Conservation (phyloP, 2,113 vertebrate genomes). For the Noturus placidus region DNA sequence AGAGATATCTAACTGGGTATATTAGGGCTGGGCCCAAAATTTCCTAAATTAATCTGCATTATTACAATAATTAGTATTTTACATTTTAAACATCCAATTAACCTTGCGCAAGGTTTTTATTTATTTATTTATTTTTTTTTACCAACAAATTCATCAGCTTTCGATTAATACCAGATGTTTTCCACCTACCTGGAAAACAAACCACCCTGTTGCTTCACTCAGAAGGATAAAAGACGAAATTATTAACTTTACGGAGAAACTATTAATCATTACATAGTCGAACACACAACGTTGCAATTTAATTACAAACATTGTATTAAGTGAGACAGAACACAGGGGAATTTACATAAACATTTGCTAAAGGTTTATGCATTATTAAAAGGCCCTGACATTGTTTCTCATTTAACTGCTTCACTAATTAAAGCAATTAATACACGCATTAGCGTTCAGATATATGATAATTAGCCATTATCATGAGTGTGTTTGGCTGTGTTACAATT, state of each 20-base stretch:
- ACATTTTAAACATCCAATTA: slow-evolving; percentile 51
- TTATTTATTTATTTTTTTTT: too few relatives aligned
- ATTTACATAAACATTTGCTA: slow-evolving; percentile 57
- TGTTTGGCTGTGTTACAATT: slow-evolving; percentile 57
- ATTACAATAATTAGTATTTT: slow-evolving; percentile 46
- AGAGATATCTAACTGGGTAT: slow-evolving; percentile 8
- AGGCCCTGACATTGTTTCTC: slow-evolving; percentile 73
- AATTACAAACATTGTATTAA: slow-evolving; percentile 75
- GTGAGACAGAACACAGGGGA: slow-evolving; percentile 71
- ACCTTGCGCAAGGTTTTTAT: slow-evolving; percentile 46
- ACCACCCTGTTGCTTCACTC: slow-evolving; percentile 43
- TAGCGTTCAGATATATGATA: slow-evolving; percentile 70
- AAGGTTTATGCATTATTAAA: slow-evolving; percentile 64
- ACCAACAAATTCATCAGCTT: slow-evolving; percentile 48
- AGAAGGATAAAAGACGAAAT: slow-evolving; percentile 47
- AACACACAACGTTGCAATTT: slow-evolving; percentile 75
- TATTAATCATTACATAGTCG: slow-evolving; percentile 76
- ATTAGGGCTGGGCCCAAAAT: not conserved
- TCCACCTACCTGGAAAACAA: slow-evolving; percentile 46
- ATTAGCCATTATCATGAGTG: slow-evolving; percentile 66
- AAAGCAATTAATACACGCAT: slow-evolving; percentile 76
- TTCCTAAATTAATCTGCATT: slow-evolving; percentile 38
- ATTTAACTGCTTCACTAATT: slow-evolving; percentile 77
- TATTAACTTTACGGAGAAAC: slow-evolving; percentile 74
- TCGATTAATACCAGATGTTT: slow-evolving; percentile 52